phyloP scores from a whole-genome alignment of 2,113 vertebrate species.

The Rhadina sibilatrix region DNA sequence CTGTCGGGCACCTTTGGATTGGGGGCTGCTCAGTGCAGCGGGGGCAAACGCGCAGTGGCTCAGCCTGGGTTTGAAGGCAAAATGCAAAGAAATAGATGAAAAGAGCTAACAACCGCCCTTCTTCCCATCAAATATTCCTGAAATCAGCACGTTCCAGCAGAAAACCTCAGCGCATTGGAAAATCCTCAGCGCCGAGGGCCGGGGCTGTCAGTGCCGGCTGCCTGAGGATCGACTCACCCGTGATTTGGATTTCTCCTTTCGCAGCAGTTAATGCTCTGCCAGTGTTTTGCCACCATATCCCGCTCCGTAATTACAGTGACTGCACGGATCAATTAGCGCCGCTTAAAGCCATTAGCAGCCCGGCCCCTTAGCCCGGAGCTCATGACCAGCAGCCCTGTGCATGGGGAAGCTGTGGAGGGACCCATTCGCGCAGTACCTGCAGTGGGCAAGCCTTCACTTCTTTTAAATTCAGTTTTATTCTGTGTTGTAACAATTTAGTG shows the following conservation, averaged over 20 bases:
- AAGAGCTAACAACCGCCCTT: not conserved
- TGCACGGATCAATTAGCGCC: conserved; percentile 10
- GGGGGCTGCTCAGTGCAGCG: not conserved
- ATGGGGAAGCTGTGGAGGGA: not conserved
- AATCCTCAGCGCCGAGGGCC: not conserved
- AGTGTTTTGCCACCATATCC: not conserved
- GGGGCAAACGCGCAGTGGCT: not conserved
- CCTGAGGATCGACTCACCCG: not conserved
- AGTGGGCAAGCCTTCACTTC: not conserved
- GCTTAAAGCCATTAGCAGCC: conserved; percentile 5
- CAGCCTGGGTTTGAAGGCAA: not conserved
- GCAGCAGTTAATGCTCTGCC: not conserved
- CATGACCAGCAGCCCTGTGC: not conserved
- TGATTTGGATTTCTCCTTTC: not conserved
- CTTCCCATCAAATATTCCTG: not conserved
- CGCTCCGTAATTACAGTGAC: not conserved
- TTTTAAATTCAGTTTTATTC: not conserved
- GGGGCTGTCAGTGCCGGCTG: not conserved
- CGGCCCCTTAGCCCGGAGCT: not conserved
- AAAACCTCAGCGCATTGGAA: not conserved
- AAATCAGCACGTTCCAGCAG: not conserved
- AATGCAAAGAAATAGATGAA: not conserved
- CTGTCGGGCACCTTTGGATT: not conserved
- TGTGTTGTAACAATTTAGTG: not conserved
- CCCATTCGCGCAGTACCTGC: not conserved